Evolutionary conservation across 2,797 vertebrate genomes (phyloP).

Genomic region (Rallus crepitans): DNA sequence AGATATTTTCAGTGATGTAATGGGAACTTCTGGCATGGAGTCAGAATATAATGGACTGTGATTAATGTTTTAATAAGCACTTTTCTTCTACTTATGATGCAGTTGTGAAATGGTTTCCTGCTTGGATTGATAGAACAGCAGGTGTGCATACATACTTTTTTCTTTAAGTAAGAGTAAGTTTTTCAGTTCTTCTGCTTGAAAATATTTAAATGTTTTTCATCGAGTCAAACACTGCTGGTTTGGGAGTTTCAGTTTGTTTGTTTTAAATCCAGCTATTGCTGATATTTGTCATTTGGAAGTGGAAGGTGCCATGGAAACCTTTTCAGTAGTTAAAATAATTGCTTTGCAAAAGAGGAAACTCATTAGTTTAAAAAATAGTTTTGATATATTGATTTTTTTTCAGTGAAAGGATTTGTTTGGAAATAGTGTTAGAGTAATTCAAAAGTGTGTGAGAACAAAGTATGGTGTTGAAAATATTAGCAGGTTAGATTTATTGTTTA

Average conservation of each 20-base stretch:
- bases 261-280: conserved; percentile 15
- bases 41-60: conserved; percentile 84
- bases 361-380: conserved; percentile 41
- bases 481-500: conserved; percentile 42
- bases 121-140: conserved; percentile 80
- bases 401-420: conserved; percentile 49
- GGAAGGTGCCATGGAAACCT: neutral
- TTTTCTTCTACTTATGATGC: conserved; percentile 81
- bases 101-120: conserved; percentile 81
- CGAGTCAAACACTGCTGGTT: neutral
- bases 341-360: conserved; percentile 45
- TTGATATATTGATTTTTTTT: conserved; percentile 36
- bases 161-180: conserved; percentile 47
- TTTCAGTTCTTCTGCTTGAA: conserved; percentile 41
- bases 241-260: conserved; percentile 20
- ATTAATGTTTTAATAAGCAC: conserved; percentile 87
- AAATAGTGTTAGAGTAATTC: conserved; percentile 44
- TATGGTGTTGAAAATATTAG: conserved; percentile 50
- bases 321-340: conserved; percentile 46
- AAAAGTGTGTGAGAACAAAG: neutral
- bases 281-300: conserved; percentile 36
- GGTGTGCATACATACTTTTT: conserved; percentile 70
- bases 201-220: conserved; percentile 44
- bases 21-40: conserved; percentile 81
- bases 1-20: conserved; percentile 86